Base-by-base conservation (phyloP, 2,113 vertebrate species). In the Gadus chalcogrammus region DNA sequence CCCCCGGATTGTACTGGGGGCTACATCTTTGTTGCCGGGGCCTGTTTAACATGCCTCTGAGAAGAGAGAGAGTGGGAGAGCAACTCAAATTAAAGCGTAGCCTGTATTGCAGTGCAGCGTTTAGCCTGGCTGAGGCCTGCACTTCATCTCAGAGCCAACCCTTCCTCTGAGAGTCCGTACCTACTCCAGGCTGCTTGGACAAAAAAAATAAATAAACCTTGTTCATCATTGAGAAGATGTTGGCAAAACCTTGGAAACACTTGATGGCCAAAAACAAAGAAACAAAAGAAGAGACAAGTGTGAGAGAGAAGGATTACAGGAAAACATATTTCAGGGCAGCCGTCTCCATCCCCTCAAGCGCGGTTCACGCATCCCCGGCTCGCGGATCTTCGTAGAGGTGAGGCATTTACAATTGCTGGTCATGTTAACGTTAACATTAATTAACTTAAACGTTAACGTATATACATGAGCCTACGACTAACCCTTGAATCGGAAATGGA, bases 151-250 rank as follows among this genome's bases (percentile, higher is more conserved):
- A 58, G 71, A 69, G 64, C 74, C 5, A 20, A 72, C 76, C 70
- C 70, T 75, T 73, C 75, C 74, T 62, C 24, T 78, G 64, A 82
- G 77, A 82, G 77, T 82, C 79, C 61, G 76, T 84, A 85, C 77
- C 84, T 86, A 82, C 83, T 85, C 74, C 84, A 80, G 24, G 24
- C 38, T 17, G 38, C 31, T 17, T 18, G 16, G 16, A 2, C 64
- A 11, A 42, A 17, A 52, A 42, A 84, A 81, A 75, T 79, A 74
- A 20, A 20, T 20, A 20, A 20, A 20, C 81, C 78, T 82, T 83
- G 84, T 79, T 80, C 82, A 82, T 80, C 84, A 79, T 82, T 82
- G 82, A 82, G 70, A 82, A 88, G 82, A 85, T 80, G 83, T 53
- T 88, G 88, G 84, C 83, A 79, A 73, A 73, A 84, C 83, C 87